Conservation (phyloP, 1,140 invertebrate genomes). For the Brachionus rubens region DNA sequence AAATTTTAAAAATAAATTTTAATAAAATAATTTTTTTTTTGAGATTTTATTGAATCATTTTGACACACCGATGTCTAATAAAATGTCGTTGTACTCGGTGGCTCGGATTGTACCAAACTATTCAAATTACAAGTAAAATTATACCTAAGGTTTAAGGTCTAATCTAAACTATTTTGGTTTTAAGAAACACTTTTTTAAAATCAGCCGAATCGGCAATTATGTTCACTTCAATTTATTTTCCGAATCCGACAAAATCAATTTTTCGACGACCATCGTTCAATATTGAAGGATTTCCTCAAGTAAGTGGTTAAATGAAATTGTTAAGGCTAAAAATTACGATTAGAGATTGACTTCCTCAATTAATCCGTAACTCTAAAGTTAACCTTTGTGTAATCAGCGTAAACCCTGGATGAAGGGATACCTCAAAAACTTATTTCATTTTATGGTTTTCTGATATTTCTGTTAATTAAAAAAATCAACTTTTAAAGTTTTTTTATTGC, state of each 20-base stretch:
- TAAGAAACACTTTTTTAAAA: constrained; percentile 40
- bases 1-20: not conserved
- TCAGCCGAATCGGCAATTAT: not conserved
- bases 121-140: constrained; percentile 32
- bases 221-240: constrained; percentile 22
- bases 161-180: not conserved
- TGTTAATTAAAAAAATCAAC: no score
- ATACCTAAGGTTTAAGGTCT: not conserved
- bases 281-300: constrained; percentile 30
- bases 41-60: constrained; percentile 23
- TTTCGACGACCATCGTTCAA: not conserved
- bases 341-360: no score
- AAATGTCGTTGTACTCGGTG: not conserved
- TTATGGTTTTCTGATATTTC: no score
- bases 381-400: no score
- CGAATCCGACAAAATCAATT: not conserved
- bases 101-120: constrained; percentile 38
- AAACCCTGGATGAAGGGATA: no score
- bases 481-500: no score
- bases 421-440: no score
- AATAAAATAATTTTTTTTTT: not conserved
- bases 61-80: constrained; percentile 7
- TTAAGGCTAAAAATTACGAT: no score
- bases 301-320: no score
- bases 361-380: no score